A percentile compares a stretch with the other conserved stretches of the same genome.
Evolutionary conservation across 2,113 vertebrate genomes (phyloP).

Genomic region (Romanogobio albipinnatus): DNA sequence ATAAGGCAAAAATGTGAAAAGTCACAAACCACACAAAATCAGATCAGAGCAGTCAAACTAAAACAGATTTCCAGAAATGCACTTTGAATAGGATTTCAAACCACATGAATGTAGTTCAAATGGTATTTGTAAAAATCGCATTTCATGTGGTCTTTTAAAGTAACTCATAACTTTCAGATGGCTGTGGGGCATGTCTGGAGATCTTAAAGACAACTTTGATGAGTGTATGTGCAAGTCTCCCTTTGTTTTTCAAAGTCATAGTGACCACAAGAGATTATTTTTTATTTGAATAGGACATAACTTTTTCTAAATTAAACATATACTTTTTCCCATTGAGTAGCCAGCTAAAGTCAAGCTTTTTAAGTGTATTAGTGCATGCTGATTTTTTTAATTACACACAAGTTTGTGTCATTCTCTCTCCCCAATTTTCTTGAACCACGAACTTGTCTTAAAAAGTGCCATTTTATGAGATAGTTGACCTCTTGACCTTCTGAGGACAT

Average conservation of each 20-base stretch:
- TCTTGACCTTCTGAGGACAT: not conserved
- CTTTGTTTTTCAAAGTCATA: not conserved
- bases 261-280: not conserved
- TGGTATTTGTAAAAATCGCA: no score
- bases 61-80: no score
- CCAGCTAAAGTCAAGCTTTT: not conserved
- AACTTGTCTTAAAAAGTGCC: not conserved
- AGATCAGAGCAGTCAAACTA: no score
- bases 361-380: not conserved
- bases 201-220: not conserved
- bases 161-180: not conserved
- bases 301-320: not conserved
- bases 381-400: not conserved
- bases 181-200: conserved; percentile 6
- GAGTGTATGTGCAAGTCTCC: not conserved
- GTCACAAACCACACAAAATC: no score
- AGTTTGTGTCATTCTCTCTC: not conserved
- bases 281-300: not conserved
- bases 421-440: not conserved
- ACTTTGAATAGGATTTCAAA: no score
- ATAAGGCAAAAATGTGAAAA: no score
- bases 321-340: not conserved
- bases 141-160: not conserved
- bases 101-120: no score
- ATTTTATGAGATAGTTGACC: not conserved